A percentile compares a stretch with the other conserved stretches of the same genome.
Evolutionary conservation across 1,140 invertebrate species (phyloP).

Genomic region (Bombus turneri): DNA sequence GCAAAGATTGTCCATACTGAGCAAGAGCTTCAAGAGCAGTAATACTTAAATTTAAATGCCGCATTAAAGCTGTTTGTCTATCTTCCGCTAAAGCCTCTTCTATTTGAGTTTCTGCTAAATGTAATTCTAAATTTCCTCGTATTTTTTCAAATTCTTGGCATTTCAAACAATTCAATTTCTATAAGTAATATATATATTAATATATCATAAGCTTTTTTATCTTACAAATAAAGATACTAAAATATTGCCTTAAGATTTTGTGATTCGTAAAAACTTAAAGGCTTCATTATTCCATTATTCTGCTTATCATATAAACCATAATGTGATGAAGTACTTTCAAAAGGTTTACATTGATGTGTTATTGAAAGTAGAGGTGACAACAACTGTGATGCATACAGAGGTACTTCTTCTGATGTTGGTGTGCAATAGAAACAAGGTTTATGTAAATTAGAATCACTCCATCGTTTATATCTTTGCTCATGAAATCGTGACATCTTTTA

Average conservation of each 20-base stretch:
- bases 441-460: slow-evolving; percentile 10
- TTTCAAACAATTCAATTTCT: neutral
- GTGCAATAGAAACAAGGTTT: neutral
- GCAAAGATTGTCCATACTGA: slow-evolving; percentile 58
- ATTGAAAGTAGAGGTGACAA: neutral
- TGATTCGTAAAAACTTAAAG: neutral
- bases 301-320: neutral
- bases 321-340: neutral
- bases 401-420: slow-evolving; percentile 5
- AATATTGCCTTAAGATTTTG: slow-evolving; percentile 13
- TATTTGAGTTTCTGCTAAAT: slow-evolving; percentile 58
- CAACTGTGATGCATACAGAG: neutral
- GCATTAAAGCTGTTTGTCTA: slow-evolving; percentile 49
- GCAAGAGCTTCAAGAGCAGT: slow-evolving; percentile 53
- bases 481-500: slow-evolving; percentile 24
- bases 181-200: neutral
- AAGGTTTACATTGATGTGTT: neutral
- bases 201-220: neutral
- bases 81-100: slow-evolving; percentile 58
- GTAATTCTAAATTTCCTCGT: slow-evolving; percentile 51
- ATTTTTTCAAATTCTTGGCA: slow-evolving; percentile 24
- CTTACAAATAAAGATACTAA: neutral
- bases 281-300: neutral
- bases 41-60: slow-evolving; percentile 51
- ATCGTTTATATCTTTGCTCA: slow-evolving; percentile 2